Base-by-base conservation (phyloP, 2,113 vertebrate species). In the Leuciscus idus region DNA sequence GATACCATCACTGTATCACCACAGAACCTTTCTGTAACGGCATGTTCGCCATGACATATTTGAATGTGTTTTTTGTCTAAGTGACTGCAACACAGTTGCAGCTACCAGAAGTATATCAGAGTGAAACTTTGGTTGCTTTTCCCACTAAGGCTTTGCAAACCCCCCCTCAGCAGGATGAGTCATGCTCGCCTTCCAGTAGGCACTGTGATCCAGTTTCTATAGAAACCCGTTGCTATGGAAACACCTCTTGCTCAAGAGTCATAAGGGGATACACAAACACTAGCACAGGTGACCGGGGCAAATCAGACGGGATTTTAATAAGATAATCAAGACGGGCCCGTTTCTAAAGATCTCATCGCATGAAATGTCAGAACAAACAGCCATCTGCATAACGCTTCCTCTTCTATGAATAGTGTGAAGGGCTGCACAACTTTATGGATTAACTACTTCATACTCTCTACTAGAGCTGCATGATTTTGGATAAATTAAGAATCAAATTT, bases 201-300 rank as follows among this genome's bases (percentile, higher is more conserved):
- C 92, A 91, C 93, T 95, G 93, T 93, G 94, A 95, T 93, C 91
- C 90, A 92, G 94, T 95, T 95, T 93, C 95, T 93, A 95, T 95
- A 94, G 95, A 90, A 93, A 95, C 94, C 81, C 90, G 94, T 95
- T 93, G 92, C 94, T 94, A 95, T 95, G 93, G 95, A 94, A 95
- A 96, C 95, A 86, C 89, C 89, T 91, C 91, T 92, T 91, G 89
- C 88, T 83, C 33, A 33, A 76, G 19, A 85, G 48, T 36, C 19
- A 52, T 70, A 28, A 68, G 46, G 43, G 26, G 81, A 82, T 52
- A 46, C 52, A 59, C 48, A 84, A 72, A 84, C 68, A 59, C 48
- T 36, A 26, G 68, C 48, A 59, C 82, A 74, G 82, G 82, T 84
- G 82, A 84, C 68, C 12, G 11, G 82, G 66, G 68, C 50, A 36